Conservation (phyloP, 2,888 invertebrate genomes). For the Steromphala cineraria region DNA sequence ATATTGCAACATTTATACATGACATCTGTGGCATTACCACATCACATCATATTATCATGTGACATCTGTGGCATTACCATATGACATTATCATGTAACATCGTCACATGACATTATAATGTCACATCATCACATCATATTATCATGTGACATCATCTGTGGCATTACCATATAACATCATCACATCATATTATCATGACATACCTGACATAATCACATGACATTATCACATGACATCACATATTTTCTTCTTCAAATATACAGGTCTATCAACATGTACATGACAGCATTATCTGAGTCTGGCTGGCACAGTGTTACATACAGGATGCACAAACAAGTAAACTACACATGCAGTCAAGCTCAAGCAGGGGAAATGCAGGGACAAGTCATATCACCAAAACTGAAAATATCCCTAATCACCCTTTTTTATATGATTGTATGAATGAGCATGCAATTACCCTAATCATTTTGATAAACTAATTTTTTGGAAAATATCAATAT, state of each 20-base stretch:
- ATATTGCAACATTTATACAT: too few species aligned
- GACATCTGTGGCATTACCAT: too few species aligned
- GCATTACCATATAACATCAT: neutral
- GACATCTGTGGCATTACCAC: neutral
- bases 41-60: neutral
- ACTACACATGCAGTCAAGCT: neutral
- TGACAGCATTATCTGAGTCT: neutral
- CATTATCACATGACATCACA: neutral
- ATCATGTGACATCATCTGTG: neutral
- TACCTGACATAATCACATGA: neutral
- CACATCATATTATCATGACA: too few species aligned
- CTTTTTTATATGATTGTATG: too few species aligned
- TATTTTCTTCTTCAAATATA: neutral
- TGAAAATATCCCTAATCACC: too few species aligned
- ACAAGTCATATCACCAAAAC: neutral
- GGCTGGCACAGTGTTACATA: conserved; percentile 1
- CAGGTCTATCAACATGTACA: neutral
- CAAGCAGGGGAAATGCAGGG: neutral
- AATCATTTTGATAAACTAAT: too few species aligned
- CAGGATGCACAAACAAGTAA: too few species aligned
- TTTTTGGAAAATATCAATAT: too few species aligned
- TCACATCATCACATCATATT: neutral
- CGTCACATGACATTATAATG: neutral
- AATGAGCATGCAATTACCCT: too few species aligned
- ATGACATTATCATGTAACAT: neutral